Evolutionary conservation across 2,888 invertebrate species (phyloP).

Genomic region (Epinotia brunnichana): DNA sequence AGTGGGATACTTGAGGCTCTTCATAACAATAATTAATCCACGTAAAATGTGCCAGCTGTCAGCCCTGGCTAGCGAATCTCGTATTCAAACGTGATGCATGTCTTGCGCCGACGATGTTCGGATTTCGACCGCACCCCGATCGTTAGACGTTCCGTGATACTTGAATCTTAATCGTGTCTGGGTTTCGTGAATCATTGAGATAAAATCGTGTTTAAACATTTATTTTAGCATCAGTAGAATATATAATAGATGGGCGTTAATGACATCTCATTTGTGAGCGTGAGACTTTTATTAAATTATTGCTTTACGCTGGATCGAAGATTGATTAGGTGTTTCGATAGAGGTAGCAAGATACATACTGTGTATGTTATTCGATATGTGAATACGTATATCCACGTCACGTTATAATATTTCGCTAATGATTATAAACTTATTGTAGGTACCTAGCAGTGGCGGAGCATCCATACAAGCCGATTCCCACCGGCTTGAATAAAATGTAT

Average conservation of each 20-base stretch:
- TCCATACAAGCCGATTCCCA: too few relatives aligned
- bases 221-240: conserved; percentile 17
- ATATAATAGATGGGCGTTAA: conserved; percentile 12
- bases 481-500: too few relatives aligned
- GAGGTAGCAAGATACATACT: not conserved
- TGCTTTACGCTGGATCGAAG: not conserved
- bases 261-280: conserved; percentile 9
- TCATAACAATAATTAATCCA: too few relatives aligned
- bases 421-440: not conserved
- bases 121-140: conserved; percentile 39
- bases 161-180: conserved; percentile 42
- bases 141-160: conserved; percentile 37
- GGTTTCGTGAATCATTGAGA: conserved; percentile 38
- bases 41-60: conserved; percentile 19
- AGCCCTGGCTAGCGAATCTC: conserved; percentile 33
- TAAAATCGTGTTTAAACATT: conserved; percentile 1
- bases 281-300: conserved; percentile 7
- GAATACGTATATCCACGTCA: not conserved
- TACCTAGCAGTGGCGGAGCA: too few relatives aligned
- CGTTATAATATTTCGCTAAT: too few relatives aligned
- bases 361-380: not conserved
- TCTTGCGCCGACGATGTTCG: conserved; percentile 29
- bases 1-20: too few relatives aligned
- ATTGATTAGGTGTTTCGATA: not conserved
- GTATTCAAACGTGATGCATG: conserved; percentile 37